phyloP scores from a whole-genome alignment of 1,140 invertebrate species.

The Harlomillsia oculata region DNA sequence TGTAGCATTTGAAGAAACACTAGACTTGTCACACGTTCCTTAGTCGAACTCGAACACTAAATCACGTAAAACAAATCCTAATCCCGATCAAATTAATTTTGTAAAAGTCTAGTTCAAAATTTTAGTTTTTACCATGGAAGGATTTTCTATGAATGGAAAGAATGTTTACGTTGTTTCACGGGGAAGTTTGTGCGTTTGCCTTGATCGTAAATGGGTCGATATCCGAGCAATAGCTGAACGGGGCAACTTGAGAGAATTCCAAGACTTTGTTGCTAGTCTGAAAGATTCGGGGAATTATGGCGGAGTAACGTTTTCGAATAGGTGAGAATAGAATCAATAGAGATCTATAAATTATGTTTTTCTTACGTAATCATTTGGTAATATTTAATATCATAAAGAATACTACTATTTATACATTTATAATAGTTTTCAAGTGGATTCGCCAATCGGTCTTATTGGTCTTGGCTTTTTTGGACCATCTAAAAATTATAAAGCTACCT shows the following conservation, averaged over 20 bases:
- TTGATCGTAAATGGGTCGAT: background rate
- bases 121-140: no score
- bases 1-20: no score
- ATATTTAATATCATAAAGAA: background rate
- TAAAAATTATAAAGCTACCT: background rate
- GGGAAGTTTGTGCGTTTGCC: conserved; percentile 1
- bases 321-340: background rate
- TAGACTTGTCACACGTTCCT: no score
- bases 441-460: conserved; percentile 1
- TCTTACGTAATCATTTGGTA: background rate
- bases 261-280: background rate
- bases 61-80: no score
- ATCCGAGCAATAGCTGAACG: background rate
- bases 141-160: no score
- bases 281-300: conserved; percentile 15
- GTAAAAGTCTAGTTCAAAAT: no score
- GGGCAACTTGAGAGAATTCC: background rate
- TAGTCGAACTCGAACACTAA: no score
- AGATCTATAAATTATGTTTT: background rate
- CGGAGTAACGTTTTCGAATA: conserved; percentile 9
- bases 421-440: background rate
- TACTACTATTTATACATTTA: background rate
- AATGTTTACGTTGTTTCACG: no score
- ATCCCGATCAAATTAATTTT: no score
- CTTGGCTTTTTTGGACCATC: conserved; percentile 16